These are phyloP conservation scores for Diaphora mendica DNA, from an alignment of 2,888 invertebrate genomes.

Conservation along the genomic window DNA sequence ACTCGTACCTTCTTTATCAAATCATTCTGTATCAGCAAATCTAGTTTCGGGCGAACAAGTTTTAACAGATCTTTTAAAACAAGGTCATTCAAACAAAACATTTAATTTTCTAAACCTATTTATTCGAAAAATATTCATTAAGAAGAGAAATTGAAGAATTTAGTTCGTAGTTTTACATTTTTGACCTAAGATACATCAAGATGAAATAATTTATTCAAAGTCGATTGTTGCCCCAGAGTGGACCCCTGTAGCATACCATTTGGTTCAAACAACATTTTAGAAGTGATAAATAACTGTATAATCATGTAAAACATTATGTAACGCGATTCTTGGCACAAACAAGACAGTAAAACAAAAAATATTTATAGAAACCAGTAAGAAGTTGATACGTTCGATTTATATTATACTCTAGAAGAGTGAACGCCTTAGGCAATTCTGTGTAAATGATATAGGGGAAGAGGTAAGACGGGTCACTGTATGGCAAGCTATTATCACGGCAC, in stretches of 20 bases:
- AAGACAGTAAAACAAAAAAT: conserved; percentile 7
- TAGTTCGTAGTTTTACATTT: not conserved
- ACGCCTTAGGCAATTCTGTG: not conserved
- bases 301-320: conserved; percentile 2
- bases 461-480: too few species aligned
- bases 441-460: not conserved
- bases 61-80: not conserved
- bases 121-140: not conserved
- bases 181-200: not conserved
- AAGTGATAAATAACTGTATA: not conserved
- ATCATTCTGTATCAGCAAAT: not conserved
- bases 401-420: not conserved
- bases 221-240: not conserved
- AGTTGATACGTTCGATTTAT: not conserved
- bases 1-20: not conserved
- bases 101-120: not conserved
- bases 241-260: not conserved
- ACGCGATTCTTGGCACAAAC: conserved; percentile 13
- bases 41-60: not conserved
- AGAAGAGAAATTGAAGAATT: not conserved
- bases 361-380: conserved; percentile 10
- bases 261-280: not conserved
- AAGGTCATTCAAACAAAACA: not conserved
- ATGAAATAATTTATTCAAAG: not conserved
- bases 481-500: too few species aligned